Evolutionary conservation across 2,113 vertebrate species (phyloP).

Genomic region (Brachionichthys hirsutus): DNA sequence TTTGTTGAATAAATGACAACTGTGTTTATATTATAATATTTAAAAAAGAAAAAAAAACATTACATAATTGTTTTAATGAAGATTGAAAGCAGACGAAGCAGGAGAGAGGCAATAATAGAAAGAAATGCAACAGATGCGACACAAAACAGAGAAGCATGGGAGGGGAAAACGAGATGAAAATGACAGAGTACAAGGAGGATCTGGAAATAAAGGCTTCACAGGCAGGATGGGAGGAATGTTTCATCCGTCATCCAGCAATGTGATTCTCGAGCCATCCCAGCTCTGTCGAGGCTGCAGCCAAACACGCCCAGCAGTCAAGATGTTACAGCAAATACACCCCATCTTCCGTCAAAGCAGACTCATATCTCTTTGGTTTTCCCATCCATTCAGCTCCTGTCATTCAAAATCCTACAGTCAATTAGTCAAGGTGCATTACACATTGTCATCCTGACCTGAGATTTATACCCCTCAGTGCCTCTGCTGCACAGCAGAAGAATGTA

Average conservation of each 20-base stretch:
- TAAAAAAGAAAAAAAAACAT: neutral
- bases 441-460: conserved; percentile 63
- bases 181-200: neutral
- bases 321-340: conserved; percentile 18
- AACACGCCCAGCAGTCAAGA: conserved; percentile 8
- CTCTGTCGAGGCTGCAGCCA: conserved; percentile 21
- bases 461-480: conserved; percentile 32
- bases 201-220: conserved; percentile 20
- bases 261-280: conserved; percentile 21
- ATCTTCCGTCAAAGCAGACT: conserved; percentile 12
- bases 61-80: neutral
- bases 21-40: neutral
- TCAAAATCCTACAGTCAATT: conserved; percentile 54
- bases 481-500: conserved; percentile 25
- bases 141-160: conserved; percentile 2
- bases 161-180: conserved; percentile 8
- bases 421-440: conserved; percentile 54
- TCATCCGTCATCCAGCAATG: conserved; percentile 22
- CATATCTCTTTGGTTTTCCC: conserved; percentile 30
- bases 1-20: neutral
- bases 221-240: conserved; percentile 44
- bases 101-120: neutral
- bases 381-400: conserved; percentile 39
- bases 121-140: neutral
- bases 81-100: neutral